These are phyloP conservation scores for Harpagus bidentatus DNA, from an alignment of 2,113 vertebrate species.

Conservation along the genomic window DNA sequence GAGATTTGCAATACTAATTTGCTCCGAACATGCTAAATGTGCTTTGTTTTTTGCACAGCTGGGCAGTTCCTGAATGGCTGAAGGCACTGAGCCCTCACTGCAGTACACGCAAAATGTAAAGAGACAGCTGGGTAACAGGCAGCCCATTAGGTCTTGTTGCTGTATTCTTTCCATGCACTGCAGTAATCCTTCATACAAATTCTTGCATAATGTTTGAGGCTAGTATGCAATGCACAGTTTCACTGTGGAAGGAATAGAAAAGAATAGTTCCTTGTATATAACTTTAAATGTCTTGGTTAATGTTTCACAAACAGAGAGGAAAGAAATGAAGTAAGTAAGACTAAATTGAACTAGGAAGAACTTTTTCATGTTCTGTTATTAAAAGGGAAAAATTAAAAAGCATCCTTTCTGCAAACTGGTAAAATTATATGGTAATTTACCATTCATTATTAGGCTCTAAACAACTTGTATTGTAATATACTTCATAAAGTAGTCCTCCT, in stretches of 20 bases:
- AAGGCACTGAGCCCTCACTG: neutral
- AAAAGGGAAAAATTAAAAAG: neutral
- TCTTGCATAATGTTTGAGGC: neutral
- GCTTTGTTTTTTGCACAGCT: neutral
- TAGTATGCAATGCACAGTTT: neutral
- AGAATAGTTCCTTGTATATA: neutral
- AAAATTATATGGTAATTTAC: neutral
- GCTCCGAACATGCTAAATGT: neutral
- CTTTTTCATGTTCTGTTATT: neutral
- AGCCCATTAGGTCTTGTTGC: neutral
- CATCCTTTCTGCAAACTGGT: neutral
- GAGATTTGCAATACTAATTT: neutral
- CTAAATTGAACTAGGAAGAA: neutral
- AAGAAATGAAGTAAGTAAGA: neutral
- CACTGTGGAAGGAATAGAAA: neutral
- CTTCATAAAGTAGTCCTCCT: neutral
- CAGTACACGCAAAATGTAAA: neutral
- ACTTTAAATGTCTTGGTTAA: neutral
- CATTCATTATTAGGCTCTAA: neutral
- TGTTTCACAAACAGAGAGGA: neutral
- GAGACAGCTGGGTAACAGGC: neutral
- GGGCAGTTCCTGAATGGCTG: neutral
- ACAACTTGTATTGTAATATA: neutral
- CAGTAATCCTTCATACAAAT: neutral
- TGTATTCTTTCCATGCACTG: neutral